A percentile compares a stretch with the other conserved stretches of the same genome.
These are phyloP conservation scores for Laspeyria flexula DNA, from an alignment of 2,888 invertebrate genomes.

Conservation along the genomic window DNA sequence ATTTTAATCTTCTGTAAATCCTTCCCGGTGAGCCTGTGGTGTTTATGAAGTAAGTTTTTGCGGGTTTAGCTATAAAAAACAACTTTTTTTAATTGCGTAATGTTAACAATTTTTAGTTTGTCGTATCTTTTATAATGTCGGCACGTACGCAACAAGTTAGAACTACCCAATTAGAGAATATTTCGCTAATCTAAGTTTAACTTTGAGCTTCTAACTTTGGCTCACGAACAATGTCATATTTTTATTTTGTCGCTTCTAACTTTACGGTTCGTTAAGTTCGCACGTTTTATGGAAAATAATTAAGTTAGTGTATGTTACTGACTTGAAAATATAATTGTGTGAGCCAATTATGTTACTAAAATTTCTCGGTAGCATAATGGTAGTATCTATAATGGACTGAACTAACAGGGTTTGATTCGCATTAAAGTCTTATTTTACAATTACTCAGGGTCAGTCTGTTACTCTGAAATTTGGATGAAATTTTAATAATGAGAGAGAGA, in stretches of 20 bases:
- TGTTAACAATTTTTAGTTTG: slow-evolving; percentile 6
- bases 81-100: slow-evolving; percentile 34
- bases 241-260: background rate
- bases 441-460: no score
- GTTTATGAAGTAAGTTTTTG: slow-evolving; percentile 60
- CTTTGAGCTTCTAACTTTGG: background rate
- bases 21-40: slow-evolving; percentile 52
- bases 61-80: slow-evolving; percentile 37
- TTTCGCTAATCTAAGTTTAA: background rate
- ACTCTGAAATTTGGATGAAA: no score
- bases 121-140: background rate
- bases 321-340: no score
- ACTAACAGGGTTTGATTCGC: no score
- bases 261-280: background rate
- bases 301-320: background rate
- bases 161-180: background rate
- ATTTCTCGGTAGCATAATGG: no score
- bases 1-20: slow-evolving; percentile 78
- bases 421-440: no score
- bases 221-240: background rate
- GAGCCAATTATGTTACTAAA: no score
- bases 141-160: background rate
- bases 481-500: no score
- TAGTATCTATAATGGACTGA: no score
- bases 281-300: background rate